Base-by-base conservation (phyloP, 2,113 vertebrate species). In the Peromyscus californicus region DNA sequence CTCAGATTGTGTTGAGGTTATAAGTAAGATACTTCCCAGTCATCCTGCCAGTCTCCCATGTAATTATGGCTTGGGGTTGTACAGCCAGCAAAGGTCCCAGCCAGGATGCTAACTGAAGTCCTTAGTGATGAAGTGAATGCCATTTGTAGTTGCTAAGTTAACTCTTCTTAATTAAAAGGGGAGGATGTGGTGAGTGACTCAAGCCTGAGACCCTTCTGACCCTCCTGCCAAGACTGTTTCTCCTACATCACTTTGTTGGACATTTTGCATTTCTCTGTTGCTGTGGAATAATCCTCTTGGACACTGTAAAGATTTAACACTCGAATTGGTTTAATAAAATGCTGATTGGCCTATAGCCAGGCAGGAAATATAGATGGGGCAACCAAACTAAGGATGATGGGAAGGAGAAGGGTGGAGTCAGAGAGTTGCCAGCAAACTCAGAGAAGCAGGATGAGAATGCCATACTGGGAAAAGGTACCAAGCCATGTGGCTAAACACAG, bases 51-150 rank as follows among this genome's bases (percentile, higher is more conserved):
- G 31, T 95, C 85, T 67, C 61, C 83, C 90, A 31, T 26, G n/a
- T 93, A 90, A 83, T 90, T 72, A 76, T 31, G 36, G 82, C 51
- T 93, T 78, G 83, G 84, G 69, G 67, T 88, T 93, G 80, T 45
- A 13, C 22, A 94, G 36, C 45, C 65, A 59, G 54, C 19, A n/a
- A 39, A 57, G 72, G 79, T 72, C 51, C 83, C 3, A 1, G 21
- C 67, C 54, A 87, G 31, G 36, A 82, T 75, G 7, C 79, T 63
- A 61, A 92, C 17, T 39, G 39, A 89, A 59, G 61, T 63, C 65
- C 72, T 79, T 79, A 36, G 83, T 65, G 67, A 87, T 65, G 59
- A 70, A 89, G 61, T 59, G 57, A 91, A 80, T 69, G 48, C 26
- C 82, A 21, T 36, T 67, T 90, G 79, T 51, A 21, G 59, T 94